Conservation (phyloP, 2,888 invertebrate species). For the Choristoneura rosaceana region DNA sequence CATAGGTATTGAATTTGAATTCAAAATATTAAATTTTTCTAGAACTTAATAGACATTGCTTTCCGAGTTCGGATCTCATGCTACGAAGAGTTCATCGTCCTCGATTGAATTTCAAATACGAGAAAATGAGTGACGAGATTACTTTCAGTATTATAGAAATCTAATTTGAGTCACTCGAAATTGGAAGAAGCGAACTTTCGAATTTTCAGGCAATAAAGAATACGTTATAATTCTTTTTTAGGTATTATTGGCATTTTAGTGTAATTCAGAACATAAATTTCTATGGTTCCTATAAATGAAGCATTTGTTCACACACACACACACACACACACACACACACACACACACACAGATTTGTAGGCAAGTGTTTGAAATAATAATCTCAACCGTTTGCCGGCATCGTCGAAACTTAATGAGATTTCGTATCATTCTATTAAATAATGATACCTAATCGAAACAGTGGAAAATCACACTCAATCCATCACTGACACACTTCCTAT, state of each 20-base stretch:
- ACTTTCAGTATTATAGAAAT: constrained; percentile 10
- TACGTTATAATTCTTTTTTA: not conserved
- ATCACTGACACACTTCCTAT: not conserved
- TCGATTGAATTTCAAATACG: constrained; percentile 20
- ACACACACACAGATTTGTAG: not conserved
- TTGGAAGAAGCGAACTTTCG: not conserved
- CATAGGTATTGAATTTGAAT: too few species aligned
- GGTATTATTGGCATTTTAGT: not conserved
- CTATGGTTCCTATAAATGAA: not conserved
- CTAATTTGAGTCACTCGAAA: constrained; percentile 13
- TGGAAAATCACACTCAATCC: not conserved
- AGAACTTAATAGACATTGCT: not conserved
- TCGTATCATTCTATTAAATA: constrained; percentile 17
- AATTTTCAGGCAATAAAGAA: not conserved
- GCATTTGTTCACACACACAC: not conserved
- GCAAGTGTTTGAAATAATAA: not conserved
- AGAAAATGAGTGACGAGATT: constrained; percentile 25
- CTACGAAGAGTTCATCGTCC: constrained; percentile 4
- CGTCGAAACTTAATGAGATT: not conserved
- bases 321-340: not conserved
- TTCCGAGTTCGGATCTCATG: not conserved
- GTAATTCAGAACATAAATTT: not conserved
- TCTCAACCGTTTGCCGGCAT: not conserved
- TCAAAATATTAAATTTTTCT: not conserved
- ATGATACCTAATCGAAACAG: constrained; percentile 21